These are phyloP conservation scores for Drosophila kuntzei DNA, from an alignment of 2,888 invertebrate species.

Conservation along the genomic window DNA sequence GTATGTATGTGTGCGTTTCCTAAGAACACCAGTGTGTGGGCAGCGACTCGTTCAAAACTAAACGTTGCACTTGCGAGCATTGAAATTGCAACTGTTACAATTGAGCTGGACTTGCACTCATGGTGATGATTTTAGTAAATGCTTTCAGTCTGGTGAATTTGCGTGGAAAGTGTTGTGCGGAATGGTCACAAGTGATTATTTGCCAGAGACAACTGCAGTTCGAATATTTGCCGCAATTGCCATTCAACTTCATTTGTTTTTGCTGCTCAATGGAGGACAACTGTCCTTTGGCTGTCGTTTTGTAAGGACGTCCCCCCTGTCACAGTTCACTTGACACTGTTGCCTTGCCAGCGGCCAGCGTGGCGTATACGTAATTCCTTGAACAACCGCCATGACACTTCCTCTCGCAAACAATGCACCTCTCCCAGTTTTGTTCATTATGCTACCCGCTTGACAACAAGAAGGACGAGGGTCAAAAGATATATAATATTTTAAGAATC, in stretches of 20 bases:
- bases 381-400: conserved; percentile 45
- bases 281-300: conserved; percentile 33
- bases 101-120: neutral
- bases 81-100: conserved; percentile 36
- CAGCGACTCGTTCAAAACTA: conserved; percentile 26
- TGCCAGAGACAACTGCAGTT: conserved; percentile 31
- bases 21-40: conserved; percentile 4
- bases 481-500: conserved; percentile 8
- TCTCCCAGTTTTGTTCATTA: conserved; percentile 37
- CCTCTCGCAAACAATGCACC: conserved; percentile 26
- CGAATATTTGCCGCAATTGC: conserved; percentile 37
- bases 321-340: conserved; percentile 47
- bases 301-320: conserved; percentile 20
- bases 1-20: neutral
- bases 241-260: conserved; percentile 57
- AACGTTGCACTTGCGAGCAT: conserved; percentile 39
- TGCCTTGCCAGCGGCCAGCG: conserved; percentile 34
- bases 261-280: conserved; percentile 28
- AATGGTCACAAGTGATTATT: conserved; percentile 22
- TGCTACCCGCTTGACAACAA: conserved; percentile 20
- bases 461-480: conserved; percentile 15
- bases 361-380: conserved; percentile 57
- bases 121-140: neutral
- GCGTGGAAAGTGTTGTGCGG: conserved; percentile 9
- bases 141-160: conserved; percentile 6